A percentile compares a stretch with the other conserved stretches of the same genome.
These are phyloP conservation scores for Stichopus chloronotus DNA, from an alignment of 35 echinoderm and acorn worm species.

Conservation along the genomic window DNA sequence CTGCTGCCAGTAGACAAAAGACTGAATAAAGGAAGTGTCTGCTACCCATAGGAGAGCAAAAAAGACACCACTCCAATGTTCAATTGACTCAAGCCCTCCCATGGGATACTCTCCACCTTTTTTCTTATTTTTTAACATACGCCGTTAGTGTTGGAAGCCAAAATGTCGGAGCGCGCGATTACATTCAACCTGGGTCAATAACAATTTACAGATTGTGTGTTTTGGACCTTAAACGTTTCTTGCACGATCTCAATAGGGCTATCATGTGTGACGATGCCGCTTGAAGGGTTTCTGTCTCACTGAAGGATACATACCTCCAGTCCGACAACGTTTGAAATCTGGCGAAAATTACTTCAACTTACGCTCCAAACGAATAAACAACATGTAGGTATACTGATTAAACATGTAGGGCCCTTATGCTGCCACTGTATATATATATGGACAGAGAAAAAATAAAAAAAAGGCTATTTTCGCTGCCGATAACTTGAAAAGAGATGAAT, in stretches of 20 bases:
- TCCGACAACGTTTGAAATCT: neutral
- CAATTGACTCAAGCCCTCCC: slow-evolving; percentile 27
- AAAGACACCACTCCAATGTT: neutral
- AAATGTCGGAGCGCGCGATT: neutral
- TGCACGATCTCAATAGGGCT: slow-evolving; percentile 15
- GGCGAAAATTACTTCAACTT: neutral
- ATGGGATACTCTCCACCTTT: slow-evolving; percentile 1
- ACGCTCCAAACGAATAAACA: too few relatives aligned
- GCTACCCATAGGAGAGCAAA: too few relatives aligned
- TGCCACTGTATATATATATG: too few relatives aligned
- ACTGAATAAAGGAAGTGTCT: neutral
- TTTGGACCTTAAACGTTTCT: slow-evolving; percentile 5
- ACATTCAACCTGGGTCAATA: slow-evolving; percentile 23
- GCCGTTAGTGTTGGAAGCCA: neutral
- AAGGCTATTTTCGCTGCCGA: too few relatives aligned
- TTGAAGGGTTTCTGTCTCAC: slow-evolving; percentile 18
- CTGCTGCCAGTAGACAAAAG: slow-evolving; percentile 22
- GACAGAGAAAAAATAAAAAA: too few relatives aligned
- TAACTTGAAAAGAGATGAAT: too few relatives aligned
- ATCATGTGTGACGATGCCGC: neutral
- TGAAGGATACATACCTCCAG: neutral
- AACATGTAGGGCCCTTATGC: too few relatives aligned
- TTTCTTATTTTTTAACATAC: neutral
- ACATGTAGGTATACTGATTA: too few relatives aligned
- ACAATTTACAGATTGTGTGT: slow-evolving; percentile 38